Percentiles rank a stretch among this genome's conserved stretches.
Conservation (phyloP, 2,888 invertebrate species). For the Tetramorium bicarinatum region DNA sequence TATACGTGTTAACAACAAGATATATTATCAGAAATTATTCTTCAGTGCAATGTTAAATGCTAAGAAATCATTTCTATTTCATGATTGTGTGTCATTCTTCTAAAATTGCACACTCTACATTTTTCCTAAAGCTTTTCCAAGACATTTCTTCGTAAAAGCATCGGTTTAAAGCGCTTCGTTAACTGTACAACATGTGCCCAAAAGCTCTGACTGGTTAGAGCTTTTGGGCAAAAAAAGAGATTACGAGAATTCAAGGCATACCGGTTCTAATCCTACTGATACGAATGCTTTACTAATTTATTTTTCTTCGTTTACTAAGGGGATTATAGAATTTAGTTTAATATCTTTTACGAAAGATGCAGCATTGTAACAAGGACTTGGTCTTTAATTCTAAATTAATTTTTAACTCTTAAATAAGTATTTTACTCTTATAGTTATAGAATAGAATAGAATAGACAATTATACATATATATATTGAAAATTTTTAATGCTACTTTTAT, state of each 20-base stretch:
- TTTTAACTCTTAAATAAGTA: background rate
- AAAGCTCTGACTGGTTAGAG: constrained; percentile 20
- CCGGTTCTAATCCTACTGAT: constrained; percentile 6
- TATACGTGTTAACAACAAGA: background rate
- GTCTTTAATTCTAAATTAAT: background rate
- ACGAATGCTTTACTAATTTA: constrained; percentile 24
- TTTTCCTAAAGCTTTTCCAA: background rate
- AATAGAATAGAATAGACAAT: too few relatives aligned
- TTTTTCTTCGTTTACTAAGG: constrained; percentile 16
- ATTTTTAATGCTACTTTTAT: background rate
- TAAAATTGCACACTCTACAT: background rate
- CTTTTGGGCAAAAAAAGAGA: background rate
- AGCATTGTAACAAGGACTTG: background rate
- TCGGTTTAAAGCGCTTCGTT: background rate
- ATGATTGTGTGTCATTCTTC: background rate
- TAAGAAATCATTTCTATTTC: background rate
- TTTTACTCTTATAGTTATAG: background rate
- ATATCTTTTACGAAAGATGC: background rate
- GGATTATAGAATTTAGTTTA: constrained; percentile 10
- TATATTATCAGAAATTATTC: background rate
- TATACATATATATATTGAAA: background rate
- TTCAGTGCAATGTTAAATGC: background rate
- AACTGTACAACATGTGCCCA: constrained; percentile 9
- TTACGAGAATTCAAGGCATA: constrained; percentile 27
- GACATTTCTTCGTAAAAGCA: constrained; percentile 12